These are phyloP conservation scores for Mesochorus sp. DNA, from an alignment of 2,888 invertebrate species.

Conservation along the genomic window DNA sequence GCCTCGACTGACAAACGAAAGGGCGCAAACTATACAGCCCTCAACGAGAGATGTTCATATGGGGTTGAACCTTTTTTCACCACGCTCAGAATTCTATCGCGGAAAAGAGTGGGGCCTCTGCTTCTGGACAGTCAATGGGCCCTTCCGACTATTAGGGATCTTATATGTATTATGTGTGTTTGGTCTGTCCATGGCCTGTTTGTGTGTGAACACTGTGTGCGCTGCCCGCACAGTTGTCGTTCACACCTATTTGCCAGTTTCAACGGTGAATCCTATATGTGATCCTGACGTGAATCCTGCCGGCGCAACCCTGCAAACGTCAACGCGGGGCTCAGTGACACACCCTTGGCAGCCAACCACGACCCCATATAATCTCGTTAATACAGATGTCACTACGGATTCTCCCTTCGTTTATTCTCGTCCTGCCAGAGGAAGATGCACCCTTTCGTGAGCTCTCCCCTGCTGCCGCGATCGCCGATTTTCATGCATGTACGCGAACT, in stretches of 20 bases:
- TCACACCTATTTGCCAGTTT: slow-evolving; percentile 74
- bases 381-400: slow-evolving; percentile 79
- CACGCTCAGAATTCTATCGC: too few species aligned
- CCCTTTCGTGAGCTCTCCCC: slow-evolving; percentile 17
- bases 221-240: slow-evolving; percentile 57
- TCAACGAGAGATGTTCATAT: neutral
- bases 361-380: slow-evolving; percentile 77
- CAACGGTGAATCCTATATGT: slow-evolving; percentile 41
- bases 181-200: neutral
- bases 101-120: neutral
- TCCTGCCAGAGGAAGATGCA: slow-evolving; percentile 4
- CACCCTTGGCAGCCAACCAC: slow-evolving; percentile 66
- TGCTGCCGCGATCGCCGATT: slow-evolving; percentile 17
- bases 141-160: slow-evolving; percentile 1
- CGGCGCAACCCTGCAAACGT: slow-evolving; percentile 42
- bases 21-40: slow-evolving; percentile 1
- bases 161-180: neutral
- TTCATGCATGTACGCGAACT: neutral
- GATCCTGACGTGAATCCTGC: slow-evolving; percentile 14
- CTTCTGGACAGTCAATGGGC: neutral
- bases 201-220: slow-evolving; percentile 30
- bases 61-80: neutral
- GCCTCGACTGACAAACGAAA: slow-evolving; percentile 6
- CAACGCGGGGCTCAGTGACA: slow-evolving; percentile 34
- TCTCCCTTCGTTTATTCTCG: neutral